These are phyloP conservation scores for Ameiurus melas DNA, from an alignment of 2,113 vertebrate species.

Conservation along the genomic window DNA sequence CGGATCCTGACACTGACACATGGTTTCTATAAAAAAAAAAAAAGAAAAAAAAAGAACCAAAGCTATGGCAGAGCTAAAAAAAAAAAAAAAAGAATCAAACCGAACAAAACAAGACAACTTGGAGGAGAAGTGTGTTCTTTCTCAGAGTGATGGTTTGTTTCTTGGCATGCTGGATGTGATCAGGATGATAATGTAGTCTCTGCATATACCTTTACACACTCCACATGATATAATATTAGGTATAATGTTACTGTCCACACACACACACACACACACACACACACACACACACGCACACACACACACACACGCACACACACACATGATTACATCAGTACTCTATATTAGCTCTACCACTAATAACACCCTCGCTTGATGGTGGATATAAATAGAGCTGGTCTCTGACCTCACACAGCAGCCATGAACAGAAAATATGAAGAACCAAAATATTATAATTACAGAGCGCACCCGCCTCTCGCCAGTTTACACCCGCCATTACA, in stretches of 20 bases:
- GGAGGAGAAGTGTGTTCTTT: background rate
- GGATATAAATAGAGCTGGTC: conserved; percentile 27
- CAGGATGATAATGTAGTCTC: background rate
- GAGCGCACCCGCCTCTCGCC: background rate
- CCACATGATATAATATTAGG: too few relatives aligned
- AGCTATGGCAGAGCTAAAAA: conserved; percentile 2
- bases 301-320: conserved; percentile 16
- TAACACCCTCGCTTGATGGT: conserved; percentile 24
- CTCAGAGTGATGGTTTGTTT: background rate
- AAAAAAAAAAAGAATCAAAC: background rate
- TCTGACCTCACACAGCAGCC: conserved; percentile 9
- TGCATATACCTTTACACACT: background rate
- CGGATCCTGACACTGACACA: background rate
- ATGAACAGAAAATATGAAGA: conserved; percentile 18
- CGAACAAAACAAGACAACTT: background rate
- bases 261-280: background rate
- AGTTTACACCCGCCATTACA: background rate
- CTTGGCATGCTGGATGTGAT: background rate
- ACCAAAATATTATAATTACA: conserved; percentile 16
- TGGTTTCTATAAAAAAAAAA: background rate
- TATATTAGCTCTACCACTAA: conserved; percentile 40
- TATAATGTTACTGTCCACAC: background rate
- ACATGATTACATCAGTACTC: conserved; percentile 31
- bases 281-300: background rate
- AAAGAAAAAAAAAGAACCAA: background rate